Evolutionary conservation across 2,888 invertebrate genomes (phyloP).

Genomic region (Tinea trinotella): DNA sequence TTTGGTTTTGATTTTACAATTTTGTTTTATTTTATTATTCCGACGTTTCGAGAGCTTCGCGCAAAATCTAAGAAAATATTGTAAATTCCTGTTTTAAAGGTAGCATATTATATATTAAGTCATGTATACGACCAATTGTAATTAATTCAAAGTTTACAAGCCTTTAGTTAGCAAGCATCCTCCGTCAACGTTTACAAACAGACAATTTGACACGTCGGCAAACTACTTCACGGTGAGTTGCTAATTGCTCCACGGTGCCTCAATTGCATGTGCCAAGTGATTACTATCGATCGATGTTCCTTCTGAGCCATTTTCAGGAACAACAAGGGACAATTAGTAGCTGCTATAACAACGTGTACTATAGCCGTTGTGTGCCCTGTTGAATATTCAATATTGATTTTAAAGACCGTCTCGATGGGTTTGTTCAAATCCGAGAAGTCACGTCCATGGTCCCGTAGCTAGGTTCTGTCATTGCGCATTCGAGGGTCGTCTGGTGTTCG

Average conservation of each 20-base stretch:
- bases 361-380: not conserved
- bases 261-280: slow-evolving; percentile 1
- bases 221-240: slow-evolving; percentile 19
- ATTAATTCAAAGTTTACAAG: not conserved
- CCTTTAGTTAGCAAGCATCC: not conserved
- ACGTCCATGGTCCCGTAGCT: not conserved
- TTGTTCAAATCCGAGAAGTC: not conserved
- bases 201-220: slow-evolving; percentile 16
- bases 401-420: slow-evolving; percentile 2
- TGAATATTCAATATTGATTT: slow-evolving; percentile 12
- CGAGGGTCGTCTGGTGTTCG: slow-evolving; percentile 13
- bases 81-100: no score
- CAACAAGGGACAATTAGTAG: not conserved
- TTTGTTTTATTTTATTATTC: no score
- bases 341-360: slow-evolving; percentile 1
- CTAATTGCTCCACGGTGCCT: slow-evolving; percentile 16
- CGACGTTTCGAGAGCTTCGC: no score
- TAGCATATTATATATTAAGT: no score
- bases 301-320: not conserved
- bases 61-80: no score
- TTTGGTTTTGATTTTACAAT: no score
- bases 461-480: slow-evolving; percentile 12
- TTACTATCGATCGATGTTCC: slow-evolving; percentile 15
- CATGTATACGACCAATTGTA: no score
- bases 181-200: slow-evolving; percentile 4